Percentiles rank a stretch among this genome's conserved stretches.
Evolutionary conservation across 2,797 vertebrate genomes (phyloP).

Genomic region (Leptodactylus fallax): DNA sequence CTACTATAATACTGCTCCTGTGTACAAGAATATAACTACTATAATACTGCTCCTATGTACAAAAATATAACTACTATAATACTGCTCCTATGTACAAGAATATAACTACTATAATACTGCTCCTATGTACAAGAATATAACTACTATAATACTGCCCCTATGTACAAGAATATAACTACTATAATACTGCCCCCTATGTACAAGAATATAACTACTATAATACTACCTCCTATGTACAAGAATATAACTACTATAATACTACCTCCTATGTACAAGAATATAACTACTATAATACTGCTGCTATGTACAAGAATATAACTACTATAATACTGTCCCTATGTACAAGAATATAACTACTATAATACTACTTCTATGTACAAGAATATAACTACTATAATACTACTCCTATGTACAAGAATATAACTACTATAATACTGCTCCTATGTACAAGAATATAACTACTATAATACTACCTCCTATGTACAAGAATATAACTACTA

Average conservation of each 20-base stretch:
- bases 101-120: constrained; percentile 4
- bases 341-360: not conserved
- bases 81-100: not conserved
- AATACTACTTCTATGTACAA: not conserved
- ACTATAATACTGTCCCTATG: not conserved
- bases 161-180: not conserved
- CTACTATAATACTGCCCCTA: not conserved
- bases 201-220: constrained; percentile 11
- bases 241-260: constrained; percentile 7
- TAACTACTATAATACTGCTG: not conserved
- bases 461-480: not conserved
- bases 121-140: not conserved
- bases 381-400: constrained; percentile 6
- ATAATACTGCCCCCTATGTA: constrained; percentile 2
- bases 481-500: constrained; percentile 2
- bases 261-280: not conserved
- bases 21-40: not conserved
- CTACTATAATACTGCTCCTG: constrained; percentile 3
- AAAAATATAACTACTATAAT: not conserved
- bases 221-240: constrained; percentile 1
- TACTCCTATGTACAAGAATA: not conserved
- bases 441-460: constrained; percentile 8
- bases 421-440: constrained; percentile 5
- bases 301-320: not conserved
- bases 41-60: not conserved